Evolutionary conservation across 2,797 vertebrate species (phyloP), one percentile per base, ranked within the genome.

Genomic region (Spheniscus humboldti): DNA sequence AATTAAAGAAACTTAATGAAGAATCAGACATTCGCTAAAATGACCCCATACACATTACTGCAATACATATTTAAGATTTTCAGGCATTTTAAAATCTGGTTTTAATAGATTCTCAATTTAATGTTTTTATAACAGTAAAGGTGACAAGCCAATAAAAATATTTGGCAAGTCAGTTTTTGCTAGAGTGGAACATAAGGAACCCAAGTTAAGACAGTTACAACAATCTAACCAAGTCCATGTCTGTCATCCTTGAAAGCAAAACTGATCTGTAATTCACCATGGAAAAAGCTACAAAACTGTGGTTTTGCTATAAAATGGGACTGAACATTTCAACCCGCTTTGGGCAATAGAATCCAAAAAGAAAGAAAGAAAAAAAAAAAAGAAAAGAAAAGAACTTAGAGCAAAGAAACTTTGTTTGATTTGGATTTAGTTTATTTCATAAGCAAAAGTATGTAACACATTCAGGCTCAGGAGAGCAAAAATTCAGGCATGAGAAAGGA

Each of bases 141-240:
- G 92, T 97, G 96, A 97, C 76, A 98, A 96, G 97, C 97, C 97
- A 98, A 97, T 96, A 95, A 96, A 98, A 98, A 98, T 97, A 98
- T 92, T 92, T 97, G 94, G 84, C 94, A 96, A 97, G 91, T 94
- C 72, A 72, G 53, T 75, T 97, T 98, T 97, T 97, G 94, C 88
- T 97, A 52, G 62, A 96, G 53, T 96, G 94, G 94, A 98, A 96
- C 95, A 96, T 88, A 96, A 94, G 76, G 80, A 98, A 97, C 88
- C 72, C 78, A 97, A 97, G 84, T 79, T 96, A 97, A 96, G 88
- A 83, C 52, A 86, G 92, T 97, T 96, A 91, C 64, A 97, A 97
- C 84, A 92, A 28, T 59, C 50, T 86, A 92, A 95, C 50, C 67
- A 96, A 96, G 67, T 80, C 75, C 45, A 47, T 75, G 82, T 96